Percentiles rank a stretch among this genome's conserved stretches.
Conservation (phyloP, 2,888 invertebrate species). For the Ophonus ardosiacus region DNA sequence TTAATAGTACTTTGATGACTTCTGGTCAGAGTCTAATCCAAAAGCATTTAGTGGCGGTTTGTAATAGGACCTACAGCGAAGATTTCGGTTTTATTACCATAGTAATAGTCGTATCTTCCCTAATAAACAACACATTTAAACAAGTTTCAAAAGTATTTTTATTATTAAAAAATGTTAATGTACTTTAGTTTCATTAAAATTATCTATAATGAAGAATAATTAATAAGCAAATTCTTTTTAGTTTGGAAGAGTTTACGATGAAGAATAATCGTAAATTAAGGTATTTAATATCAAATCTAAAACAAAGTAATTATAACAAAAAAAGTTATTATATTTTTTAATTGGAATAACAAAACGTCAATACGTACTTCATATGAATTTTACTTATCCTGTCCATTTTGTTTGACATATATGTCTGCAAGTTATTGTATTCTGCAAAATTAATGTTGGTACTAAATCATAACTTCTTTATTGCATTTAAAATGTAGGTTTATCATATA, state of each 20-base stretch:
- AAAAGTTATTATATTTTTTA: background rate
- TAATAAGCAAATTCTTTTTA: background rate
- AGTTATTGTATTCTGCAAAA: background rate
- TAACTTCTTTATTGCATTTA: background rate
- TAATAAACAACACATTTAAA: conserved; percentile 34
- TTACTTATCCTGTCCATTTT: background rate
- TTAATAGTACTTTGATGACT: conserved; percentile 22
- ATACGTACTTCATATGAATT: no score
- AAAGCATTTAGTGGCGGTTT: background rate
- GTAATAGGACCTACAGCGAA: conserved; percentile 49
- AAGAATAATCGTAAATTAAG: background rate
- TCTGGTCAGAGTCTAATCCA: background rate
- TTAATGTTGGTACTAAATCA: background rate
- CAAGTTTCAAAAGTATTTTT: conserved; percentile 23
- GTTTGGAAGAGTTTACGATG: background rate
- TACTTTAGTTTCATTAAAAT: conserved; percentile 20
- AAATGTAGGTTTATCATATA: background rate
- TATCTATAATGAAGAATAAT: background rate
- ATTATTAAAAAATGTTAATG: conserved; percentile 11
- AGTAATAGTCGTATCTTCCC: conserved; percentile 41
- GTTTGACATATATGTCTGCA: background rate
- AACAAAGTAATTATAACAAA: background rate
- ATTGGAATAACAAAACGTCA: background rate
- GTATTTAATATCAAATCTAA: background rate
- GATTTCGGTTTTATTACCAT: conserved; percentile 54